These are phyloP conservation scores for Protomyctophum bolini DNA, from an alignment of 2,113 vertebrate species.

Conservation along the genomic window DNA sequence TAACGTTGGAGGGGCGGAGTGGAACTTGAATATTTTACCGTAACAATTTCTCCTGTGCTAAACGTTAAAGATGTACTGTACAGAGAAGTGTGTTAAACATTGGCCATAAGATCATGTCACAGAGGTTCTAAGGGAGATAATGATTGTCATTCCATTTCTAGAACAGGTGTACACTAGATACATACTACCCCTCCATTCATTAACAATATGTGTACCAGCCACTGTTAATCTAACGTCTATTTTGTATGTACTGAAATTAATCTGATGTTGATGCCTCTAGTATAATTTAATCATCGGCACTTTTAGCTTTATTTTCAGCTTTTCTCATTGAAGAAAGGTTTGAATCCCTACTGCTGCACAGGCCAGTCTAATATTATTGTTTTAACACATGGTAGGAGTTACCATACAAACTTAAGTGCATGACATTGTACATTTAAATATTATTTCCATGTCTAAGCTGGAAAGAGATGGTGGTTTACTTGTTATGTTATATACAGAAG, in stretches of 20 bases:
- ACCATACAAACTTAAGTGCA: conserved; percentile 5
- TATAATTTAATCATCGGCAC: conserved; percentile 51
- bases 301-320: conserved; percentile 43
- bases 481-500: neutral
- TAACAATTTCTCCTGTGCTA: conserved; percentile 21
- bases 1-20: conserved; percentile 10
- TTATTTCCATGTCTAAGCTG: neutral
- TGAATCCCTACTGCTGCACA: conserved; percentile 30
- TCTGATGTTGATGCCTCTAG: conserved; percentile 22
- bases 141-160: conserved; percentile 48
- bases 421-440: conserved; percentile 27
- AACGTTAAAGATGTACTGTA: conserved; percentile 45
- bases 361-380: conserved; percentile 35
- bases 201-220: conserved; percentile 26
- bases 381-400: neutral
- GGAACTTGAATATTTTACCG: conserved; percentile 18
- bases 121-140: neutral
- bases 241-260: conserved; percentile 11
- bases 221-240: conserved; percentile 12
- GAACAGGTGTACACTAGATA: conserved; percentile 54
- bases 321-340: conserved; percentile 33
- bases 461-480: neutral
- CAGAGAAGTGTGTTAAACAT: conserved; percentile 29
- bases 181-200: conserved; percentile 23
- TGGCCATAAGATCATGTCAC: neutral